phyloP scores from a whole-genome alignment of 1,140 invertebrate species.

The Neotoxoptera formosana region DNA sequence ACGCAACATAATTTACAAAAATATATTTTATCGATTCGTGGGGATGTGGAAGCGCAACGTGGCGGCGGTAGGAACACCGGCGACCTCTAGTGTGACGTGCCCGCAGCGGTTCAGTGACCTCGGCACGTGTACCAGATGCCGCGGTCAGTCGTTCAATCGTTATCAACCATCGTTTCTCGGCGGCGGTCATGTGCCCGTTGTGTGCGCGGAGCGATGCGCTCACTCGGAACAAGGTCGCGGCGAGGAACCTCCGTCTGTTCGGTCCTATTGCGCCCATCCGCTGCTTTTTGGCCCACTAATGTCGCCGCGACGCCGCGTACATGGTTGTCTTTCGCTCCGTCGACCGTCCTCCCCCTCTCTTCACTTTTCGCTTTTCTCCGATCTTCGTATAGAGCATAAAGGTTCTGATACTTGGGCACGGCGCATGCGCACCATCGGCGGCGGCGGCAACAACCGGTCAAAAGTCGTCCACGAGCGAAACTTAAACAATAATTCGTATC shows the following conservation, averaged over 20 bases:
- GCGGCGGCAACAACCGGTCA: not conserved
- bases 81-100: conserved; percentile 52
- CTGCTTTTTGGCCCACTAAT: too few relatives aligned
- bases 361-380: too few relatives aligned
- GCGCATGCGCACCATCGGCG: not conserved
- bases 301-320: too few relatives aligned
- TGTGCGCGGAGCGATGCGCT: not conserved
- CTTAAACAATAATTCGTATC: not conserved
- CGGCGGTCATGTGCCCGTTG: not conserved
- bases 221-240: not conserved
- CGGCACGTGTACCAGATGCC: conserved; percentile 57
- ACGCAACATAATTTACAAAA: not conserved
- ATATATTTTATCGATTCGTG: conserved; percentile 29
- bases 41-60: not conserved
- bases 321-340: not conserved
- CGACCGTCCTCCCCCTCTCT: too few relatives aligned
- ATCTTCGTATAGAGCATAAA: not conserved
- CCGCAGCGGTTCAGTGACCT: conserved; percentile 53
- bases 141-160: conserved; percentile 52
- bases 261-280: not conserved
- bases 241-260: not conserved
- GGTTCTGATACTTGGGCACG: not conserved
- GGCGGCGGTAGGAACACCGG: conserved; percentile 34
- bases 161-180: conserved; percentile 5
- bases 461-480: not conserved